A percentile compares a stretch with the other conserved stretches of the same genome.
Conservation (phyloP, 2,797 vertebrate genomes). For the Anas acuta region DNA sequence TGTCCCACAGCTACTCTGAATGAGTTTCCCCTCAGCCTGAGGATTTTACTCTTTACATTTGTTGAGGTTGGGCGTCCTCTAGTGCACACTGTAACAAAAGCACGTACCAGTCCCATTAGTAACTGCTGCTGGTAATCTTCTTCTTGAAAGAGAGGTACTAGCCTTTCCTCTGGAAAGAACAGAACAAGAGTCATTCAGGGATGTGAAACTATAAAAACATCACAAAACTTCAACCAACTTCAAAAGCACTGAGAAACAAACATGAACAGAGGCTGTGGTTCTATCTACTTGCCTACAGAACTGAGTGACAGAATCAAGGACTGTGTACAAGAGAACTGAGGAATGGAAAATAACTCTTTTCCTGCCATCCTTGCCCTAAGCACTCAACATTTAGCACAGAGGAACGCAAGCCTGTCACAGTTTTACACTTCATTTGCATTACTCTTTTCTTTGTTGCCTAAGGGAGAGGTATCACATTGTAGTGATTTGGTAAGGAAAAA, state of each 20-base stretch:
- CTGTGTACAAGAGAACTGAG: not conserved
- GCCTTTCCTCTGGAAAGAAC: conserved; percentile 83
- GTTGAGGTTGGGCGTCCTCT: not conserved
- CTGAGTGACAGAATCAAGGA: not conserved
- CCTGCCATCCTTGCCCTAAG: not conserved
- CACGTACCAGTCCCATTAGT: conserved; percentile 91
- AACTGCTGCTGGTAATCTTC: conserved; percentile 89
- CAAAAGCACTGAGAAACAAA: not conserved
- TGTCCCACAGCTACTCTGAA: not conserved
- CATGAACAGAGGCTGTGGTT: not conserved
- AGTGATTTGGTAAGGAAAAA: not conserved
- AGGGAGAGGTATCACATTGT: not conserved
- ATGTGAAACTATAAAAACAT: not conserved
- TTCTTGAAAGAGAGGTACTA: conserved; percentile 90
- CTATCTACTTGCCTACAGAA: not conserved
- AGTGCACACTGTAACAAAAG: not conserved
- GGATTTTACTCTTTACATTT: not conserved
- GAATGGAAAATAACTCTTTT: not conserved
- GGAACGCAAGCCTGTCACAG: not conserved
- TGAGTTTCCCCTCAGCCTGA: not conserved
- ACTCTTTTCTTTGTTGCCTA: not conserved
- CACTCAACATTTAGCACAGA: not conserved
- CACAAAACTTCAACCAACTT: not conserved
- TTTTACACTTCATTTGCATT: not conserved
- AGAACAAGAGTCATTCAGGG: not conserved